These are phyloP conservation scores for Cyprinodon tularosa DNA, from an alignment of 2,113 vertebrate species.

Conservation along the genomic window DNA sequence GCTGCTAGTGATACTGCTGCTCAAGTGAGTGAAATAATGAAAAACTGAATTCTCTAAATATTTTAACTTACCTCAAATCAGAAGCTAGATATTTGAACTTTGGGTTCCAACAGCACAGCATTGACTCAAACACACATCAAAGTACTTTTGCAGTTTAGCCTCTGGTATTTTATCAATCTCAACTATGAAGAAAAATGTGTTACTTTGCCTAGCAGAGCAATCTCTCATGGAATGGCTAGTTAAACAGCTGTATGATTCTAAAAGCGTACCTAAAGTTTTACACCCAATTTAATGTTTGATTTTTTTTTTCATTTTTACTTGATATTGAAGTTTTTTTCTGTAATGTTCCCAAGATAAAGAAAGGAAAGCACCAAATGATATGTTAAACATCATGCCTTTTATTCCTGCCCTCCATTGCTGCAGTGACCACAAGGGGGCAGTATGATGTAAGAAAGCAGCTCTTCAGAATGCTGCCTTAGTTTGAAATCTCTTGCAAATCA, in stretches of 20 bases:
- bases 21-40: neutral
- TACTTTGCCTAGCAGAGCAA: neutral
- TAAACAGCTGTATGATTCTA: neutral
- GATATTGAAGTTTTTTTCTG: too few species aligned
- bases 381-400: neutral
- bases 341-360: neutral
- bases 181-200: neutral
- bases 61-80: neutral
- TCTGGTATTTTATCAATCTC: neutral
- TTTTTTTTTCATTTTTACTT: too few species aligned
- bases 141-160: neutral
- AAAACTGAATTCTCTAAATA: neutral
- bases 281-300: too few species aligned
- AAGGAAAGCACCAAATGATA: neutral
- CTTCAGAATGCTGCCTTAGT: conserved; percentile 24
- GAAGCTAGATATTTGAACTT: neutral
- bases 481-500: conserved; percentile 57
- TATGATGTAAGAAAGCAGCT: conserved; percentile 60
- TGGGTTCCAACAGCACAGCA: neutral
- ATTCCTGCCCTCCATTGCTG: neutral
- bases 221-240: neutral
- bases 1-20: neutral
- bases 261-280: neutral
- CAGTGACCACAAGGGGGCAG: conserved; percentile 73
- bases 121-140: neutral